phyloP scores from a whole-genome alignment of 2,797 vertebrate genomes.

The Morus bassanus region DNA sequence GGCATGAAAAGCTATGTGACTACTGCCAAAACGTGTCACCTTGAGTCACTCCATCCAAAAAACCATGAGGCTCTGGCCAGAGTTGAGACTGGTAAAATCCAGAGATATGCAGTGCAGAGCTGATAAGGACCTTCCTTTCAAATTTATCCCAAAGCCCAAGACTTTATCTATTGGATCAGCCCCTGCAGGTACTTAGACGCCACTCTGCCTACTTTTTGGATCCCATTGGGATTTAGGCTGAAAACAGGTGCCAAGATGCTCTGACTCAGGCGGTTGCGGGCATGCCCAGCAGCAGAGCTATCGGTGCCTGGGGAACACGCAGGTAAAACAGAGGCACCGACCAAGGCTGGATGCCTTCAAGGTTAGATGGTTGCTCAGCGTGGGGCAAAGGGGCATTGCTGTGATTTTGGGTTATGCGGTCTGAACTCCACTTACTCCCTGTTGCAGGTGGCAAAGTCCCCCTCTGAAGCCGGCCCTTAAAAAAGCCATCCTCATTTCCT shows the following conservation, averaged over 20 bases:
- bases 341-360: neutral
- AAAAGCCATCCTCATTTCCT: neutral
- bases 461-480: neutral
- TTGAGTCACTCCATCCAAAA: neutral
- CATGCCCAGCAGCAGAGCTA: slow-evolving; percentile 56
- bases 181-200: slow-evolving; percentile 29
- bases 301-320: neutral
- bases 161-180: slow-evolving; percentile 42
- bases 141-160: slow-evolving; percentile 27
- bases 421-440: neutral
- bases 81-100: neutral
- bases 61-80: neutral
- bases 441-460: neutral
- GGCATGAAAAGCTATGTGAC: neutral
- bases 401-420: fast-evolving
- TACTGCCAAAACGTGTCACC: neutral
- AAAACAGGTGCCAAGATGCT: slow-evolving; percentile 51
- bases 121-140: slow-evolving; percentile 41
- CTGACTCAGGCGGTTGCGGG: slow-evolving; percentile 38
- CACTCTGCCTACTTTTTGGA: slow-evolving; percentile 60
- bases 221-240: slow-evolving; percentile 18
- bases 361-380: neutral
- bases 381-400: neutral
- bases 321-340: neutral
- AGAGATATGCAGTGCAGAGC: neutral